Conservation (phyloP, 2,888 invertebrate species). For the Aleiodes alternator region DNA sequence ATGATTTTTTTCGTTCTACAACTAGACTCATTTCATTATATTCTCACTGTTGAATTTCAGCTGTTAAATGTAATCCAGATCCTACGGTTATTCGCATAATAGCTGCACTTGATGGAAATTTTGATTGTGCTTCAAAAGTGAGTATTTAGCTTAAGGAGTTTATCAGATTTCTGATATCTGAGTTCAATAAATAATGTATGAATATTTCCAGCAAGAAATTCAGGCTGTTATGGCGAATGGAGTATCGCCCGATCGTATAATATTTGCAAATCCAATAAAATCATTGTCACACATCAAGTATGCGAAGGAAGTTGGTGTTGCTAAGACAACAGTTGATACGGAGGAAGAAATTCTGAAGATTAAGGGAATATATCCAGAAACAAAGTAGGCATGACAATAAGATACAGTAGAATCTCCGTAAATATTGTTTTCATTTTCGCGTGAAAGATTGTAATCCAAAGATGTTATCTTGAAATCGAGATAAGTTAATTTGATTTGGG, state of each 20-base stretch:
- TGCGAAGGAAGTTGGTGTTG: conserved; percentile 76
- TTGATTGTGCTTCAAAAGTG: conserved; percentile 80
- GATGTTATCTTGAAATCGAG: too few species aligned
- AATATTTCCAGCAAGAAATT: conserved; percentile 77
- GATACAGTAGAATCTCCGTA: too few species aligned
- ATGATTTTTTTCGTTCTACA: too few species aligned
- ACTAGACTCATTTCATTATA: background rate
- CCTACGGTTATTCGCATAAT: conserved; percentile 73
- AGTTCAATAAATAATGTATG: conserved; percentile 8
- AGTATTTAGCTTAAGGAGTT: background rate
- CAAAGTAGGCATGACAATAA: conserved; percentile 68
- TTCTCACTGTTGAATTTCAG: conserved; percentile 64
- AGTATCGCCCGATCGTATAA: conserved; percentile 76
- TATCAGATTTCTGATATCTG: background rate
- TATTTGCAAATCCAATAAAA: conserved; percentile 80
- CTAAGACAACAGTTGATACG: conserved; percentile 79
- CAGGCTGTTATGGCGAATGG: conserved; percentile 76
- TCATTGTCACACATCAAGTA: conserved; percentile 77
- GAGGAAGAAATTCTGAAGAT: conserved; percentile 79
- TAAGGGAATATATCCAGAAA: conserved; percentile 76
- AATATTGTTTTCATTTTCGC: too few species aligned
- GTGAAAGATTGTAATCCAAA: too few species aligned
- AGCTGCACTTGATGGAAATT: conserved; percentile 78
- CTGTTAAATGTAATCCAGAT: conserved; percentile 81
- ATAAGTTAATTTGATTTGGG: too few species aligned